These are phyloP conservation scores for Chaetura pelagica DNA, from an alignment of 2,113 vertebrate genomes.

Conservation along the genomic window DNA sequence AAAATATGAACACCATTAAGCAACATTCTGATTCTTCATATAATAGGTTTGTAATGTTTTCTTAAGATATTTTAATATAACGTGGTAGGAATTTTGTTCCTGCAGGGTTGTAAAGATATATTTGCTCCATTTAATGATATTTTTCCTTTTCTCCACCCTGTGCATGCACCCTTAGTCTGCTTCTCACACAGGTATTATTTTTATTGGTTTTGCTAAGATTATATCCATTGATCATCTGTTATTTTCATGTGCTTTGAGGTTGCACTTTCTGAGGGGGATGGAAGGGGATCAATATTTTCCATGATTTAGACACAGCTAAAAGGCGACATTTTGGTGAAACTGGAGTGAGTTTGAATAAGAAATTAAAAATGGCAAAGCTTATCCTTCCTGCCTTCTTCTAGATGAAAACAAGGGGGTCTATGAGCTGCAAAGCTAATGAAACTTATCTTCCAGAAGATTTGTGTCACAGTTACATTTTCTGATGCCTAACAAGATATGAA, in stretches of 20 bases:
- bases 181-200: background rate
- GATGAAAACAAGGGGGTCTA: background rate
- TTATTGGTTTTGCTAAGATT: conserved; percentile 17
- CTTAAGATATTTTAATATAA: background rate
- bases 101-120: background rate
- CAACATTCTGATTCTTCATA: background rate
- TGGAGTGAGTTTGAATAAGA: background rate
- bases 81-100: background rate
- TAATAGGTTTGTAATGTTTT: background rate
- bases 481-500: background rate
- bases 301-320: background rate
- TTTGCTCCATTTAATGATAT: background rate
- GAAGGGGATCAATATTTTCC: background rate
- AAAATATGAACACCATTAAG: background rate
- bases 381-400: background rate
- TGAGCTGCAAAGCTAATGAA: background rate
- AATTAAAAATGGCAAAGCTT: background rate
- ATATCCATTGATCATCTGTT: background rate
- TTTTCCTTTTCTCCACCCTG: background rate
- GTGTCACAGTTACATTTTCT: background rate
- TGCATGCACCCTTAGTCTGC: background rate
- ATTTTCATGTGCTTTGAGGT: background rate
- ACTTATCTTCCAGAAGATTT: background rate
- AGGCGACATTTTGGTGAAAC: background rate
- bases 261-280: background rate